phyloP scores from a whole-genome alignment of 2,888 invertebrate genomes.

The Pterostichus niger region DNA sequence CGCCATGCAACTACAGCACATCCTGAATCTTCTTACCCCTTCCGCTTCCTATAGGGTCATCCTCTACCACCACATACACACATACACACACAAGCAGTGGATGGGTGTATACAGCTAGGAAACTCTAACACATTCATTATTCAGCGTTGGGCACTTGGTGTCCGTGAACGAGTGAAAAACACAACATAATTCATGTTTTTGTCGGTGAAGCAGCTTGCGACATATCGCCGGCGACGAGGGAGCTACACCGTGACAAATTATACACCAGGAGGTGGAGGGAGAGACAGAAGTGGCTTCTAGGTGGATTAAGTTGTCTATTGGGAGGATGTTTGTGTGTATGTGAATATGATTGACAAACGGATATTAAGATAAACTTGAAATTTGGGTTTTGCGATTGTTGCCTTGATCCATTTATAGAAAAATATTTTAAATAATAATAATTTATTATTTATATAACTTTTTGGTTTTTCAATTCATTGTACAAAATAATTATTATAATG shows the following conservation, averaged over 20 bases:
- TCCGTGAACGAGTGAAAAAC: slow-evolving; percentile 34
- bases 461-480: too few relatives aligned
- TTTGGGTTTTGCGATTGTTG: too few relatives aligned
- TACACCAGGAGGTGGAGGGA: not conserved
- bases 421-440: too few relatives aligned
- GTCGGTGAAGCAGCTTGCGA: slow-evolving; percentile 49
- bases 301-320: not conserved
- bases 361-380: too few relatives aligned
- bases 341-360: not conserved
- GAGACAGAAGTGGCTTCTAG: slow-evolving; percentile 23
- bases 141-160: slow-evolving; percentile 4
- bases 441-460: too few relatives aligned
- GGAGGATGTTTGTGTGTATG: not conserved
- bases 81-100: not conserved
- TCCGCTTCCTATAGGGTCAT: slow-evolving; percentile 11
- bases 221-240: slow-evolving; percentile 29
- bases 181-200: slow-evolving; percentile 65
- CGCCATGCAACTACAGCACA: slow-evolving; percentile 11
- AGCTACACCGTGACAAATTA: slow-evolving; percentile 17
- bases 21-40: slow-evolving; percentile 2
- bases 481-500: too few relatives aligned
- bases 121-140: slow-evolving; percentile 36
- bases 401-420: too few relatives aligned
- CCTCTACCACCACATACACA: slow-evolving; percentile 6
- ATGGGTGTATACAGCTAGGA: slow-evolving; percentile 39